Evolutionary conservation across 2,113 vertebrate species (phyloP), one percentile per base, ranked within the genome.

Genomic region (Platichthys stellatus): DNA sequence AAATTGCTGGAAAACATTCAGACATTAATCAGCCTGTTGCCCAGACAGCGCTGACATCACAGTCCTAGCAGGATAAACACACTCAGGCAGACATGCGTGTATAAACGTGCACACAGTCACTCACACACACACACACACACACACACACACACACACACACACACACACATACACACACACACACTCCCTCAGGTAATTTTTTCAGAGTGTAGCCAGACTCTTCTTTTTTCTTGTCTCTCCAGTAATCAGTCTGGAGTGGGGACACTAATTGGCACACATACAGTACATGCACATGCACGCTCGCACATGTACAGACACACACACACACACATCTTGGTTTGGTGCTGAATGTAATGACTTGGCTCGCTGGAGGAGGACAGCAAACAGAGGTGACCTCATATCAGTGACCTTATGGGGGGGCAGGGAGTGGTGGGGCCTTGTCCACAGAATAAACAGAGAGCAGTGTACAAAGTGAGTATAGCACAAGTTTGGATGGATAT

Each of bases 41-140:
- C 88, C 88, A 94, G 94, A 94, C 89, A 69, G 75, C 38, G 57
- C 83, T 94, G 94, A 94, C 92, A 92, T 94, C 92, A 92, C 86
- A 89, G 81, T 64, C 65, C 64, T 18, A 31, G 47, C 63, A 78
- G 88, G 74, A 89, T 88, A 94, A 93, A 92, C 82, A 72, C 83
- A 73, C 70, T 0, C 51, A 63, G 51, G 63, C 76, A 63, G 65
- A 69, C 71, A 57, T 15, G 24, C 4, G 10, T 23, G 58, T 47
- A n/a, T 2, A 8, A 43, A 47, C 2, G 24, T 5, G 23, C 57
- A 8, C 40, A 18, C 28, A 7, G 5, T 7, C 5, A 31, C 70
- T 70, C 38, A 76, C 23, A 58, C 43, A 43, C 49, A 53, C 56
- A 73, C 38, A 74, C 38, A 74, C 20, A 58, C 35, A 53, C 65